phyloP scores from a whole-genome alignment of 30 jellyfish, hydroid and myxozoan species.

The Nemopilema nomurai region DNA sequence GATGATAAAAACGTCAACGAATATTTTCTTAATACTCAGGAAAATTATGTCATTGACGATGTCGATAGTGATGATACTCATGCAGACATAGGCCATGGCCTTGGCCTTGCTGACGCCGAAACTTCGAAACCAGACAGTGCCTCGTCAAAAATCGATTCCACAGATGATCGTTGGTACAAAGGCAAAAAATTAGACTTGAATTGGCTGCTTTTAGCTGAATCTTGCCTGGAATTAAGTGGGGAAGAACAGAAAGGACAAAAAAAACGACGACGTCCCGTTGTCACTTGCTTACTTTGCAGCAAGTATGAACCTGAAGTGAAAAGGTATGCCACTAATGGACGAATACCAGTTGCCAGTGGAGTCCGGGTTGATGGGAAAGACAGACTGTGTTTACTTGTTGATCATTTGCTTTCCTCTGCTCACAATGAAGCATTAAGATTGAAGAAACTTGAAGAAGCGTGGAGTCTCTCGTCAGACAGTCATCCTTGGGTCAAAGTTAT shows the following conservation, averaged over 20 bases:
- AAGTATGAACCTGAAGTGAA: conserved; percentile 56
- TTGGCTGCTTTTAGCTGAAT: background rate
- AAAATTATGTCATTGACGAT: too few relatives aligned
- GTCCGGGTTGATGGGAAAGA: conserved; percentile 62
- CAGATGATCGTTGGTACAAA: too few relatives aligned
- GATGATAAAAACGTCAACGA: too few relatives aligned
- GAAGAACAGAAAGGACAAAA: conserved; percentile 8
- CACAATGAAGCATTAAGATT: conserved; percentile 61
- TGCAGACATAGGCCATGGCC: too few relatives aligned
- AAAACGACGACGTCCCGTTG: conserved; percentile 38
- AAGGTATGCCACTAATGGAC: conserved; percentile 45
- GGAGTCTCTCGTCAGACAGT: conserved; percentile 48
- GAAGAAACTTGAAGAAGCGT: conserved; percentile 20
- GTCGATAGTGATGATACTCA: too few relatives aligned
- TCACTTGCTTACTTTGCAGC: conserved; percentile 36
- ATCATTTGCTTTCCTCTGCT: conserved; percentile 33
- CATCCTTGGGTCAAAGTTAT: conserved; percentile 59
- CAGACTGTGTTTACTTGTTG: conserved; percentile 36
- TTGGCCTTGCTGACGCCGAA: too few relatives aligned
- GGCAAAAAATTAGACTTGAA: background rate
- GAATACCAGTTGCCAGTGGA: conserved; percentile 49
- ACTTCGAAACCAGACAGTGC: too few relatives aligned
- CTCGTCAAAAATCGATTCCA: too few relatives aligned
- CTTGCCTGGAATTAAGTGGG: background rate
- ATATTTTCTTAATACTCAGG: too few relatives aligned